phyloP scores from a whole-genome alignment of 2,888 invertebrate genomes.

The Lydus trimaculatus region DNA sequence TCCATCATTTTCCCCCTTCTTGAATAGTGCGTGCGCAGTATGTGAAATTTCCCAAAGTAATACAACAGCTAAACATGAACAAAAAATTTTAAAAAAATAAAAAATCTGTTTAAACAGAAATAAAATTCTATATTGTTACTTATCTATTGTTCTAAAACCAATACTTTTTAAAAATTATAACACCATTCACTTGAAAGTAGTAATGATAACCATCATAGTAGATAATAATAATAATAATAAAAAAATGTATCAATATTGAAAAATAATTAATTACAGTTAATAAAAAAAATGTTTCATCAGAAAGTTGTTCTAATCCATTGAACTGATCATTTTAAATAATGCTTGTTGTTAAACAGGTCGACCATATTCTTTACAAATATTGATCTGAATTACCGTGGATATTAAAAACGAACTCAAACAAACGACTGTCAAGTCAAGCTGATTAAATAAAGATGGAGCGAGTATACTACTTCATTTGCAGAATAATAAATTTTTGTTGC shows the following conservation, averaged over 20 bases:
- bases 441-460: too few species aligned
- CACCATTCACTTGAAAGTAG: neutral
- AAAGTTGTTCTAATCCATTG: neutral
- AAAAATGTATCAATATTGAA: neutral
- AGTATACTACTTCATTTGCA: too few species aligned
- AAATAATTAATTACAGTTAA: neutral
- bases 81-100: too few species aligned
- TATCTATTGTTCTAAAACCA: neutral
- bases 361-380: neutral
- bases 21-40: slow-evolving; percentile 2
- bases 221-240: too few species aligned
- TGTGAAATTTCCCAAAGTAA: neutral
- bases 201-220: neutral
- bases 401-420: too few species aligned
- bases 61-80: neutral
- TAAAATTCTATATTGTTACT: neutral
- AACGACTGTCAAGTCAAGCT: too few species aligned
- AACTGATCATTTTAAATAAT: neutral
- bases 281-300: neutral
- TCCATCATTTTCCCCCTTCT: slow-evolving; percentile 2
- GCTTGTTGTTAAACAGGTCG: neutral
- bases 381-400: too few species aligned
- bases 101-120: neutral
- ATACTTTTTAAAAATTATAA: neutral
- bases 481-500: too few species aligned